Evolutionary conservation across 2,113 vertebrate genomes (phyloP).

Genomic region (Synchiropus splendidus): DNA sequence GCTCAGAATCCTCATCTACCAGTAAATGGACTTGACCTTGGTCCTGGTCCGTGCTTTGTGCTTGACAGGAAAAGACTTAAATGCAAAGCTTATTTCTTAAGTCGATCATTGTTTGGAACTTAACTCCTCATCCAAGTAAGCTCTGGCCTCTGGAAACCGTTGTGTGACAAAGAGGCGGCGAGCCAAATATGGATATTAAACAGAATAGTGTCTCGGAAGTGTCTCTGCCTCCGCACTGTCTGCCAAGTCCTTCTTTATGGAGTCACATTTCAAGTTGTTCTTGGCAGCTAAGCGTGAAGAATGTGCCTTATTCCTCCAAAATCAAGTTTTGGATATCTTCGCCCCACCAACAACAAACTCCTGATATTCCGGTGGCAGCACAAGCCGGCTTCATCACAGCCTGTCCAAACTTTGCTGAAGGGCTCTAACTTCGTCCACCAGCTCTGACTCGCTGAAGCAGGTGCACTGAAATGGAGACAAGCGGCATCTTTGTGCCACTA

Average conservation of each 20-base stretch:
- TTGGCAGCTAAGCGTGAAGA: slow-evolving; percentile 40
- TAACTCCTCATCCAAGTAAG: slow-evolving; percentile 28
- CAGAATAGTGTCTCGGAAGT: slow-evolving; percentile 12
- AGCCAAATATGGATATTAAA: slow-evolving; percentile 24
- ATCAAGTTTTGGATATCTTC: too few species aligned
- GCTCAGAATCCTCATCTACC: slow-evolving; percentile 34
- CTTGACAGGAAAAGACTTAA: slow-evolving; percentile 32
- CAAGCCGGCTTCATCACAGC: too few species aligned
- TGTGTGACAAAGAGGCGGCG: slow-evolving; percentile 26
- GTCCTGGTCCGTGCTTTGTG: slow-evolving; percentile 22
- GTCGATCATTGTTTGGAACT: slow-evolving; percentile 41
- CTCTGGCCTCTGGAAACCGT: slow-evolving; percentile 13
- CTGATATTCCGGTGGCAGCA: too few species aligned
- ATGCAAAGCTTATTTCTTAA: slow-evolving; percentile 31
- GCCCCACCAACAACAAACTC: too few species aligned
- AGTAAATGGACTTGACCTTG: slow-evolving; percentile 44
- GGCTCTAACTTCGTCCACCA: slow-evolving; percentile 1
- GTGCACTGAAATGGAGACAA: slow-evolving; percentile 35
- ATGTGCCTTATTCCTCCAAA: slow-evolving; percentile 21
- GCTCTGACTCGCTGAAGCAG: slow-evolving; percentile 25
- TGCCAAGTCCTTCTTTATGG: slow-evolving; percentile 13
- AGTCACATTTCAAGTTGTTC: slow-evolving; percentile 22
- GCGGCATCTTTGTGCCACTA: slow-evolving; percentile 19
- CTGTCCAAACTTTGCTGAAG: slow-evolving; percentile 14
- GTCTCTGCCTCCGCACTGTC: slow-evolving; percentile 6